phyloP scores from a whole-genome alignment of 2,797 vertebrate genomes.

The Gallinago stenura region DNA sequence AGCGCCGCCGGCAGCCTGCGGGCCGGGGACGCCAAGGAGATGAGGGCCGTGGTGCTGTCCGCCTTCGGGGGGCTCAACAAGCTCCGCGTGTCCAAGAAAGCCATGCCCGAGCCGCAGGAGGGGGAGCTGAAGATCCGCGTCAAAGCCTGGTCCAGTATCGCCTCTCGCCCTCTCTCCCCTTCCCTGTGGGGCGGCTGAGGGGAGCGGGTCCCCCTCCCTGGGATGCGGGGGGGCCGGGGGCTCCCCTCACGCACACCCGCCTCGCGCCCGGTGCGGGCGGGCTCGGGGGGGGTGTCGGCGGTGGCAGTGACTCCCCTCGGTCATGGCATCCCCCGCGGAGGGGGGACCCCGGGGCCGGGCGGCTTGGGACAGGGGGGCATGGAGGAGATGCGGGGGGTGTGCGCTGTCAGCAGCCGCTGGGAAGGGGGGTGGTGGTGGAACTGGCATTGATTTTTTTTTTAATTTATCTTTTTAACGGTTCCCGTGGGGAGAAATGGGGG shows the following conservation, averaged over 20 bases:
- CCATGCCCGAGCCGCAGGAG: conserved; percentile 93
- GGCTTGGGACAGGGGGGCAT: accelerated
- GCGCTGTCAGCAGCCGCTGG: not conserved
- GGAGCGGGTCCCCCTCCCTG: not conserved
- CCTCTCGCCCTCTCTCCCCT: not conserved
- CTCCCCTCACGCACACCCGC: not conserved
- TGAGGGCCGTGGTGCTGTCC: conserved; percentile 92
- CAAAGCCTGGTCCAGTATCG: conserved; percentile 90
- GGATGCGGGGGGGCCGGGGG: not conserved
- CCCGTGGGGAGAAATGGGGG: not conserved
- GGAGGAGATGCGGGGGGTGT: not conserved
- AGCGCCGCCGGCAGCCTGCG: conserved; percentile 66
- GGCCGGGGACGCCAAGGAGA: conserved; percentile 87
- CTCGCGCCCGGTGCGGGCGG: not conserved
- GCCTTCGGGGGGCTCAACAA: conserved; percentile 96
- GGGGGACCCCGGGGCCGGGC: not conserved
- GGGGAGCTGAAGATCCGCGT: conserved; percentile 95
- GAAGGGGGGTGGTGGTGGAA: not conserved
- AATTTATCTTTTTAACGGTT: not conserved
- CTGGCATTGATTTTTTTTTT: too few relatives aligned
- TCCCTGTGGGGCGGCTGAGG: not conserved
- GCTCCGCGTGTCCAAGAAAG: conserved; percentile 90
- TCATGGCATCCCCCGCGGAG: not conserved
- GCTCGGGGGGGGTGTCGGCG: too few relatives aligned
- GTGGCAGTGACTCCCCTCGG: not conserved